Percentiles rank a stretch among this genome's conserved stretches.
These are phyloP conservation scores for Probaryconus sp. DNA, from an alignment of 1,140 invertebrate species.

Conservation along the genomic window DNA sequence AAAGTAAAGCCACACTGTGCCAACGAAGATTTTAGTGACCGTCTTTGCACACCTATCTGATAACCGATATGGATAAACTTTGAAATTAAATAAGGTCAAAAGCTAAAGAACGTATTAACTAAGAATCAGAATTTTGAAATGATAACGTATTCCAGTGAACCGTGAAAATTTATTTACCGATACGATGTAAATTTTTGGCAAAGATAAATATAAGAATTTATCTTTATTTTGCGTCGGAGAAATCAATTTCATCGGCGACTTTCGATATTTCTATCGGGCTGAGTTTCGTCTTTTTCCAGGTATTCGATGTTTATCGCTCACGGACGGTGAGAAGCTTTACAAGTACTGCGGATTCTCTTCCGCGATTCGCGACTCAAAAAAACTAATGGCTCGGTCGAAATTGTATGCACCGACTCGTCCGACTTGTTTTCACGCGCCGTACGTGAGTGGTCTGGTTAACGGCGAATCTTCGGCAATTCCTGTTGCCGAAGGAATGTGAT, in stretches of 20 bases:
- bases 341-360: constrained; percentile 58
- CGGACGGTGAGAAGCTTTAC: constrained; percentile 44
- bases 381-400: constrained; percentile 66
- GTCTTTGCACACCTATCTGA: constrained; percentile 42
- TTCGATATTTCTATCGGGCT: constrained; percentile 21
- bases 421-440: constrained; percentile 64
- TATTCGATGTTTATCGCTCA: constrained; percentile 63
- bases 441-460: constrained; percentile 62
- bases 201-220: too few species aligned
- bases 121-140: too few species aligned
- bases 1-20: constrained; percentile 46
- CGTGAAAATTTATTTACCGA: too few species aligned
- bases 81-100: constrained; percentile 9
- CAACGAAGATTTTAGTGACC: constrained; percentile 8
- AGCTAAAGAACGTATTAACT: not conserved
- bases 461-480: constrained; percentile 58
- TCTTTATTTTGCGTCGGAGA: too few species aligned
- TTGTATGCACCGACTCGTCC: constrained; percentile 64
- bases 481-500: constrained; percentile 63
- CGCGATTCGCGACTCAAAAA: constrained; percentile 55
- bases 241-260: too few species aligned
- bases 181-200: too few species aligned
- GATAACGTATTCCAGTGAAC: too few species aligned
- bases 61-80: constrained; percentile 26
- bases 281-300: constrained; percentile 48